phyloP scores from a whole-genome alignment of 2,888 invertebrate genomes.

The Sepiola atlantica region DNA sequence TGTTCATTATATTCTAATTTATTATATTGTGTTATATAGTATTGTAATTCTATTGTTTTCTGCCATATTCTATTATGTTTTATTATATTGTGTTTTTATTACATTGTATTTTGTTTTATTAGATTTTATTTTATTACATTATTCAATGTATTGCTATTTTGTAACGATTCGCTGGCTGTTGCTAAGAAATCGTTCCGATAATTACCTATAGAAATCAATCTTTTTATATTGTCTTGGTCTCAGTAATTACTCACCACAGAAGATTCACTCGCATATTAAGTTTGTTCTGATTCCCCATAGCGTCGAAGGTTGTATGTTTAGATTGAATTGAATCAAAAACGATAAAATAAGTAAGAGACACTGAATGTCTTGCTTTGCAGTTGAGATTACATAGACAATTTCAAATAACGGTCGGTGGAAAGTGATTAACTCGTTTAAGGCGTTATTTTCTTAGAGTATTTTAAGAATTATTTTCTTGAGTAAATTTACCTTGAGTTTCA shows the following conservation, averaged over 20 bases:
- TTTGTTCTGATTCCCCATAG: not conserved
- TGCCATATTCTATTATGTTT: too few relatives aligned
- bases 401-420: not conserved
- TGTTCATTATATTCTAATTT: too few relatives aligned
- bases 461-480: not conserved
- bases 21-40: too few relatives aligned
- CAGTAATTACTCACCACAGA: not conserved
- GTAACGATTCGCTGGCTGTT: not conserved
- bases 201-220: not conserved
- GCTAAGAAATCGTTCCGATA: not conserved
- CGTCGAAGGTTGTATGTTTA: not conserved
- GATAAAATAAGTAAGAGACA: too few relatives aligned
- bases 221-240: not conserved
- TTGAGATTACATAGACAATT: not conserved
- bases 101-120: too few relatives aligned
- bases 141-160: not conserved
- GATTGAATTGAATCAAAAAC: not conserved
- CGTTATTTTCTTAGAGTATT: not conserved
- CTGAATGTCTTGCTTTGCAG: not conserved
- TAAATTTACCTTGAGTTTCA: not conserved
- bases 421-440: not conserved
- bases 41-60: too few relatives aligned
- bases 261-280: not conserved
- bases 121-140: not conserved
- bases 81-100: too few relatives aligned